Base-by-base conservation (phyloP, 2,113 vertebrate genomes). In the Triplophysa rosa region DNA sequence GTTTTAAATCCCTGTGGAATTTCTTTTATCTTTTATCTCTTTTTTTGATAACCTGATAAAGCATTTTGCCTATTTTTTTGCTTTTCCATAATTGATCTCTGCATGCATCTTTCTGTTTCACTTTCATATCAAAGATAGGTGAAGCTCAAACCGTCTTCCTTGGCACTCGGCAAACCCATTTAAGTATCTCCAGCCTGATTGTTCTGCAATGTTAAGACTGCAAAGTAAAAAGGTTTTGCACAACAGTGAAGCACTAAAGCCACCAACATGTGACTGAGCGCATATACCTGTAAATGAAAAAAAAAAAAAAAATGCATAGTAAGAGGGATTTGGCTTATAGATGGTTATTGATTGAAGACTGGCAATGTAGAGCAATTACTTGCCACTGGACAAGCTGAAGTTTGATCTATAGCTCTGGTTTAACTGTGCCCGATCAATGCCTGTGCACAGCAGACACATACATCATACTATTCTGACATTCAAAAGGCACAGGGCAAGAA, bases 271-370 rank as follows among this genome's bases (percentile, higher is more conserved):
- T 62, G 16, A 63, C 11, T 6, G 24, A 23, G 17, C 52, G 21
- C 69, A 49, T 70, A 45, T 37, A 37, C 33, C 33, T 37, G 33
- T 37, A 37, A 80, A 82, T 67, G 59, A 70, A 79, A 67, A 56
- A 19, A 52, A 52, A n/a, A n/a, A n/a, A n/a, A n/a, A n/a, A n/a
- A n/a, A 79, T 80, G 64, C 75, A 64, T 62, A 52, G 56, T 77
- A 63, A 67, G 45, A 77, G 64, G 23, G 5, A 19, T 59, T 72
- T 24, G 29, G 62, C 70, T 70, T 26, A 21, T 80, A 16, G 84
- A 87, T 86, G 77, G 79, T 19, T 85, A 85, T 89, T 83, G 83
- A 89, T 84, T 68, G 26, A 3, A 16, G 47, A 70, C 58, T 71
- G 79, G 68, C 82, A 29, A 47, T 76, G 70, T 3, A 24, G 64